Evolutionary conservation across 2,113 vertebrate species (phyloP), one percentile per base, ranked within the genome.

Genomic region (Brachyistius frenatus): DNA sequence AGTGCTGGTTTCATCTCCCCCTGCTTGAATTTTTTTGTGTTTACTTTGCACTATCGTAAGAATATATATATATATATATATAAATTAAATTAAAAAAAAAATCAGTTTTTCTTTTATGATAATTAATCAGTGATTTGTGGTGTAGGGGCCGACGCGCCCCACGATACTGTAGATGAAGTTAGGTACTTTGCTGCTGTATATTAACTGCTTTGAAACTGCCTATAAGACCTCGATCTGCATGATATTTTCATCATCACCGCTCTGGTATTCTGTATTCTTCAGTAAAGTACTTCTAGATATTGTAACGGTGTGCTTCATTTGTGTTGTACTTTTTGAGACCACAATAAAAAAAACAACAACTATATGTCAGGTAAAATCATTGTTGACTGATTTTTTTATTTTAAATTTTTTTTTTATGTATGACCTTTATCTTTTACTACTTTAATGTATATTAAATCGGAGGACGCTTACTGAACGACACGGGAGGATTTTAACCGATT

Each of bases 271-370:
- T 74, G 70, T 85, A 73, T 62, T 83, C 65, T 68, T 68, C 69
- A 84, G 58, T 79, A 55, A 80, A 71, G 32, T 55, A 66, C 63
- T 80, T 65, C 44, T 82, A 13, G 36, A 73, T 91, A 79, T 89
- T 71, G 86, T 91, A 68, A 66, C 36, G 32, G 61, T 82, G 83
- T 69, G 86, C 80, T 89, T 88, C 62, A 81, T 83, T 90, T 86
- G 92, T 90, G 86, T 72, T 90, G 88, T 92, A 86, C 79, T 88
- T 91, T 93, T 92, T 82, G 80, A 92, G 78, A 90, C 49, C 78
- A 87, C 81, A 90, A 92, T 91, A 89, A 92, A 89, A 87, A 23
- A 23, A 23, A 23, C 23, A 23, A 23, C 23, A 23, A 75, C 15
- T 75, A 63, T 84, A 80, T 88, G 87, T 91, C 82, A 47, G 33